Evolutionary conservation across 1,140 invertebrate species (phyloP).

Genomic region (Oedothorax gibbosus): DNA sequence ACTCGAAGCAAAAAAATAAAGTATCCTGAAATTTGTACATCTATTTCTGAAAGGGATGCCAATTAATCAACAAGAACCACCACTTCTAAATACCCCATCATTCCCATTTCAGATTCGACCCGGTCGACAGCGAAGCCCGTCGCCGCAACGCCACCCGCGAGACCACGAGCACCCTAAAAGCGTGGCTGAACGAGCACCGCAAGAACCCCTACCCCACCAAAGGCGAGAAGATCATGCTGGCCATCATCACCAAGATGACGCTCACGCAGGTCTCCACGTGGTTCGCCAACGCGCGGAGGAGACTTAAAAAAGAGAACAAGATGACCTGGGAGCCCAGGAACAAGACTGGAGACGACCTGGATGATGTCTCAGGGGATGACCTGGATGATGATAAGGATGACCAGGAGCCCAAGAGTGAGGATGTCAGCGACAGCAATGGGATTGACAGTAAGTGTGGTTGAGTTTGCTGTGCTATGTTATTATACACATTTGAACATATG

Average conservation of each 20-base stretch:
- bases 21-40: too few relatives aligned
- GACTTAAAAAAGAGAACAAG: slow-evolving; percentile 79
- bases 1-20: too few relatives aligned
- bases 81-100: neutral
- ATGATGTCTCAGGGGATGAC: slow-evolving; percentile 62
- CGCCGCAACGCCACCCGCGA: slow-evolving; percentile 97
- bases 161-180: slow-evolving; percentile 94
- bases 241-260: slow-evolving; percentile 75
- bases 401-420: slow-evolving; percentile 14
- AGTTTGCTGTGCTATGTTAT: too few relatives aligned
- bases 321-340: slow-evolving; percentile 77
- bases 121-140: slow-evolving; percentile 73
- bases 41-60: too few relatives aligned
- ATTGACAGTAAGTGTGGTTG: slow-evolving; percentile 24
- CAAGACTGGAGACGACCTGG: slow-evolving; percentile 63
- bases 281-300: slow-evolving; percentile 77
- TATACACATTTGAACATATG: too few relatives aligned
- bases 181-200: slow-evolving; percentile 91
- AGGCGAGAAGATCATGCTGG: slow-evolving; percentile 75
- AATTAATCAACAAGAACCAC: too few relatives aligned
- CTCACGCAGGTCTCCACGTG: slow-evolving; percentile 76
- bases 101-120: slow-evolving; percentile 25
- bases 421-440: slow-evolving; percentile 20
- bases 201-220: slow-evolving; percentile 81
- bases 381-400: slow-evolving; percentile 34